These are phyloP conservation scores for Hylomyscus alleni DNA, from an alignment of 2,797 vertebrate genomes.

Conservation along the genomic window DNA sequence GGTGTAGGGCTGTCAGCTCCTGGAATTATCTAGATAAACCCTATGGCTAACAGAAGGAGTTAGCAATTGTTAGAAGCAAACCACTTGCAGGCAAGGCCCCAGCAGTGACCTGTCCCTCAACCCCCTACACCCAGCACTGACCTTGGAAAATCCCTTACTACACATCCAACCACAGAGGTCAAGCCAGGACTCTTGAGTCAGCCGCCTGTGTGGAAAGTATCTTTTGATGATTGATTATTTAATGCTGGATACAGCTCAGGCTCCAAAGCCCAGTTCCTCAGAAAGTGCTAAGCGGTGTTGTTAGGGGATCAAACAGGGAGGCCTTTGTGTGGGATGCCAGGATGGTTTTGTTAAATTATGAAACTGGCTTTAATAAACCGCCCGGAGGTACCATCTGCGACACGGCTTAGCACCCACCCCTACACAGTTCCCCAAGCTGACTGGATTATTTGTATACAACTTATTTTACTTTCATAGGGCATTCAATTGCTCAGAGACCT, in stretches of 20 bases:
- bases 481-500: constrained; percentile 53
- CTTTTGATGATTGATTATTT: constrained; percentile 64
- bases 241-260: constrained; percentile 17
- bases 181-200: not conserved
- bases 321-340: constrained; percentile 52
- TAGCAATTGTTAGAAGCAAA: not conserved
- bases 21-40: too few species aligned
- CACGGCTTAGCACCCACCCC: not conserved
- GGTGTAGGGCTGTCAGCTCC: too few species aligned
- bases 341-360: constrained; percentile 71
- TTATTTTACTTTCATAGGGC: constrained; percentile 67
- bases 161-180: not conserved
- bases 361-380: constrained; percentile 57
- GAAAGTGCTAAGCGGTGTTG: constrained; percentile 51
- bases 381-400: constrained; percentile 64
- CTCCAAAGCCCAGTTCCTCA: constrained; percentile 11
- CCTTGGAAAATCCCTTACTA: not conserved
- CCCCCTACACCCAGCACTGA: not conserved
- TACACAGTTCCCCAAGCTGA: constrained; percentile 35
- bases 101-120: not conserved
- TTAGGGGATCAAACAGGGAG: constrained; percentile 72
- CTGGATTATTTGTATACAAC: constrained; percentile 73
- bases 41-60: not conserved
- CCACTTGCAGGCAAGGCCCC: not conserved
- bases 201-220: not conserved